These are phyloP conservation scores for Forbesichthys agassizii DNA, from an alignment of 2,113 vertebrate genomes.

Conservation along the genomic window DNA sequence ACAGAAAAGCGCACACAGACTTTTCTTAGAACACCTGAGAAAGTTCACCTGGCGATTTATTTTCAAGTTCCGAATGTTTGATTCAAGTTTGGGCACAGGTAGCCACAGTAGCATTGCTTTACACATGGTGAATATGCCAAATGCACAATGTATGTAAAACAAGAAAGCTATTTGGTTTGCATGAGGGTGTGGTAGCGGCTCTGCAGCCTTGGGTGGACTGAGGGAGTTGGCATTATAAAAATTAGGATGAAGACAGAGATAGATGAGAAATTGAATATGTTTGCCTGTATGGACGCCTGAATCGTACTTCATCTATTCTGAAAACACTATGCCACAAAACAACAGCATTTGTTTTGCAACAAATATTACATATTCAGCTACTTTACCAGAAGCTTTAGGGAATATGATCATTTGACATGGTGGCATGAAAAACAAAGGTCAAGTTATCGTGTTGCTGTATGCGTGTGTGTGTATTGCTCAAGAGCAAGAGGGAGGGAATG, in stretches of 20 bases:
- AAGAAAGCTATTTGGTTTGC: slow-evolving; percentile 65
- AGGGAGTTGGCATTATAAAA: slow-evolving; percentile 51
- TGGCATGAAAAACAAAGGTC: not conserved
- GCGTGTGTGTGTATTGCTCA: not conserved
- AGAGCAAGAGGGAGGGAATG: not conserved
- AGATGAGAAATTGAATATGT: slow-evolving; percentile 23
- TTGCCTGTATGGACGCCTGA: slow-evolving; percentile 39
- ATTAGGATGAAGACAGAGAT: slow-evolving; percentile 35
- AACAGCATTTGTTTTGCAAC: not conserved
- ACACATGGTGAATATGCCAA: slow-evolving; percentile 58
- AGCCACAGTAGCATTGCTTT: slow-evolving; percentile 35
- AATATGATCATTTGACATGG: slow-evolving; percentile 15
- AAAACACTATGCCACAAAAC: slow-evolving; percentile 36
- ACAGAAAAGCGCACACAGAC: slow-evolving; percentile 4
- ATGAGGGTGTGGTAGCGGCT: slow-evolving; percentile 45
- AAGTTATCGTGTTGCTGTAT: slow-evolving; percentile 4
- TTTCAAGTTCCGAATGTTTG: slow-evolving; percentile 36
- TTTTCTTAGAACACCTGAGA: slow-evolving; percentile 46
- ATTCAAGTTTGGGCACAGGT: slow-evolving; percentile 54
- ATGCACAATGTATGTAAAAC: slow-evolving; percentile 57
- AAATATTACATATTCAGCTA: slow-evolving; percentile 42
- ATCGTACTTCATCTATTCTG: not conserved
- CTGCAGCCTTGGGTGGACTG: slow-evolving; percentile 48
- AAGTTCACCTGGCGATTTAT: slow-evolving; percentile 58
- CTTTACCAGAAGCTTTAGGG: slow-evolving; percentile 16